phyloP scores from a whole-genome alignment of 2,888 invertebrate species.

The Callyntrura sp. region DNA sequence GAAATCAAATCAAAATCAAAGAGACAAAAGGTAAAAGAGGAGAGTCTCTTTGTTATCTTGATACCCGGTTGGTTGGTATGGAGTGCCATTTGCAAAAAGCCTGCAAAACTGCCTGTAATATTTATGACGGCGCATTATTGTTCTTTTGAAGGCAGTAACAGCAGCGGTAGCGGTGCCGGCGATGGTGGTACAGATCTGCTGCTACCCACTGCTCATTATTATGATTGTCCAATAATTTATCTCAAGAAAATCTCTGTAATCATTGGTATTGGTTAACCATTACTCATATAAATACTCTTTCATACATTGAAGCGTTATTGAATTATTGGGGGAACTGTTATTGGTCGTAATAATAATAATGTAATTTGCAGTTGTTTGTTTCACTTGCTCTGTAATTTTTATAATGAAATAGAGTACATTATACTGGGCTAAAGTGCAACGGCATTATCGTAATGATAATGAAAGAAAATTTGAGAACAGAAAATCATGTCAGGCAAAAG shows the following conservation, averaged over 20 bases:
- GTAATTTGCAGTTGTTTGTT: conserved; percentile 11
- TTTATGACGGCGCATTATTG: neutral
- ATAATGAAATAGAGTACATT: conserved; percentile 41
- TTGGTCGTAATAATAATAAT: neutral
- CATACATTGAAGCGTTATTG: conserved; percentile 30
- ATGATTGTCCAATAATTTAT: conserved; percentile 62
- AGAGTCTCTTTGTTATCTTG: neutral
- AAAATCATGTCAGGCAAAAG: neutral
- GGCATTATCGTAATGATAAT: conserved; percentile 17
- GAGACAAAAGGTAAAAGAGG: neutral
- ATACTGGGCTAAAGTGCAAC: neutral
- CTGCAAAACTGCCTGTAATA: neutral
- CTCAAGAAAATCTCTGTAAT: conserved; percentile 60
- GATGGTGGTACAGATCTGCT: neutral
- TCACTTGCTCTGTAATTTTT: conserved; percentile 55
- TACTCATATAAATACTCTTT: conserved; percentile 31
- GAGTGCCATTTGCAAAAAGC: neutral
- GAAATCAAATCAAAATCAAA: conserved; percentile 17
- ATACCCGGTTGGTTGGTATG: neutral
- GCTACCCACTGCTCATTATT: conserved; percentile 44
- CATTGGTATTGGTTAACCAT: conserved; percentile 72
- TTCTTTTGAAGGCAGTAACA: neutral
- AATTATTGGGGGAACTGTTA: conserved; percentile 37
- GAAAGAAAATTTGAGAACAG: neutral
- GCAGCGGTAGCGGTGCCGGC: conserved; percentile 2